Base-by-base conservation (phyloP, 2,888 invertebrate genomes). In the Acanthoscelides obtectus region DNA sequence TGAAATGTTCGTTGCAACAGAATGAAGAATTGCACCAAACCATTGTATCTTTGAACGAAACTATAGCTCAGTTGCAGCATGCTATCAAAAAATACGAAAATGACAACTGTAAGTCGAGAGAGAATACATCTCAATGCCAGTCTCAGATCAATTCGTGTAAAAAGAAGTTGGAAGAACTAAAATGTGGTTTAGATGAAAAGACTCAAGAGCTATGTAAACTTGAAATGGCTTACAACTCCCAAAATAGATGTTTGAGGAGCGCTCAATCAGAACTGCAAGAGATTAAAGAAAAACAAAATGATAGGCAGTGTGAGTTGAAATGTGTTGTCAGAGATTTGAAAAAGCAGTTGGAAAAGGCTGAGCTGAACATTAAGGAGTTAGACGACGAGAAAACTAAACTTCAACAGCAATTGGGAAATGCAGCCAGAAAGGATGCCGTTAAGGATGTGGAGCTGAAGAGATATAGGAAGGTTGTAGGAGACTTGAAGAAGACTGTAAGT, bases 1-100 rank as follows among this genome's bases (percentile, higher is more conserved):
- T 84, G 19, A 78, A 76, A 73, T 80, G 85, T 0, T 83, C 85
- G 0, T 81, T 86, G 21, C 80, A 83, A n/a, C 77, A 81, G 68
- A 82, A 83, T 69, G 75, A 78, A 65, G 79, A 81, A 20, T 74
- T 82, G 12, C 79, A 80, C 27, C 68, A n/a, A 17, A 81, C 79
- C 2, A 78, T 81, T 45, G 69, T 69, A 5, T 73, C 75, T 19
- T 71, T 81, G 6, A 79, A 80, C 25, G 76, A 76, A 65, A 81
- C 79, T 0, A 76, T 81, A 19, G 69, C 68, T 22, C 74, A 79
- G 22, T 72, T 81, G 67, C 79, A 79, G 70, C 65, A 75, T 3
- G 75, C 76, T 8, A 68, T 79, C 17, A 72, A 75, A 67, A 70
- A 74, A 21, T 76, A 79, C 22, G 78, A 80, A 71, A 22, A 71